These are phyloP conservation scores for Calliphora vomitoria DNA, from an alignment of 2,888 invertebrate genomes.

Conservation along the genomic window DNA sequence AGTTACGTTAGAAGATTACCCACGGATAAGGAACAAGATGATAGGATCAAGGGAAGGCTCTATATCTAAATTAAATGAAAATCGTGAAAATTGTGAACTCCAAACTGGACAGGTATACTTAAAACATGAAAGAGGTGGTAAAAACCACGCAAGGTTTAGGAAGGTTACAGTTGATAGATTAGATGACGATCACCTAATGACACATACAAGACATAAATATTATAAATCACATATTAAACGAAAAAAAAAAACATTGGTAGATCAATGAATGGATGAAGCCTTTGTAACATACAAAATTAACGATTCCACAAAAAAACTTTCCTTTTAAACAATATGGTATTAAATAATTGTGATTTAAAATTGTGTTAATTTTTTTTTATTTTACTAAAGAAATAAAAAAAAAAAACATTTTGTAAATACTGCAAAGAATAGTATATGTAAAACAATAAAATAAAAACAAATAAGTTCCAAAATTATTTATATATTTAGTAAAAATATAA, in stretches of 20 bases:
- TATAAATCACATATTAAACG: conserved; percentile 40
- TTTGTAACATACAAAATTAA: neutral
- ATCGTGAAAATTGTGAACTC: neutral
- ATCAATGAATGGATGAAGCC: neutral
- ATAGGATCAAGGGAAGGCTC: neutral
- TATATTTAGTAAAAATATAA: neutral
- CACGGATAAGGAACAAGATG: neutral
- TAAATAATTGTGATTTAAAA: neutral
- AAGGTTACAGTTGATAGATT: conserved; percentile 19
- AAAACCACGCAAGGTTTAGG: conserved; percentile 36
- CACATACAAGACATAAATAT: conserved; percentile 47
- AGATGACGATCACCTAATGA: conserved; percentile 16
- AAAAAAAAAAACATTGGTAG: conserved; percentile 5
- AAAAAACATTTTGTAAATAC: too few species aligned
- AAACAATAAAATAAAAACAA: too few species aligned
- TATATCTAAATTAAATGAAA: neutral
- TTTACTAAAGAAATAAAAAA: too few species aligned
- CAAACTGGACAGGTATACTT: conserved; percentile 19
- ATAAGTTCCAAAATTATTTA: too few species aligned
- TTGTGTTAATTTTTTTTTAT: too few species aligned
- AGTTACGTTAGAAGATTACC: conserved; percentile 11
- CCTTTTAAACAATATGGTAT: neutral
- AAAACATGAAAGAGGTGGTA: conserved; percentile 34
- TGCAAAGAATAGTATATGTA: too few species aligned
- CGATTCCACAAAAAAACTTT: neutral